Evolutionary conservation across 2,113 vertebrate species (phyloP).

Genomic region (Trachemys scripta): DNA sequence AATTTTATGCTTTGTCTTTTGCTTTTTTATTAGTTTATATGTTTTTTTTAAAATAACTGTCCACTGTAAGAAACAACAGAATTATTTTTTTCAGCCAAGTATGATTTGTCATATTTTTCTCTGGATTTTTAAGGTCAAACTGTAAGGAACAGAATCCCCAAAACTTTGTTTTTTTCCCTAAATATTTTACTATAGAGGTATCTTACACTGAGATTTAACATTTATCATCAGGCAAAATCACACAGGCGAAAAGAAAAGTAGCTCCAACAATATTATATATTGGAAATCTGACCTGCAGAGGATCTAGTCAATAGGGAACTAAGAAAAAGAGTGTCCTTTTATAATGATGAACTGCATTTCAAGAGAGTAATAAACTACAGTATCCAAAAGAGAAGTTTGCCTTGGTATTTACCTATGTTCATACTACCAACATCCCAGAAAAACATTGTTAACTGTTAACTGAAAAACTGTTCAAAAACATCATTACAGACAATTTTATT

Average conservation of each 20-base stretch:
- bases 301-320: background rate
- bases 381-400: background rate
- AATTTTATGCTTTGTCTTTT: background rate
- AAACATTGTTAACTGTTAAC: background rate
- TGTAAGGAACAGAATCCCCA: background rate
- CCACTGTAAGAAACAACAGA: background rate
- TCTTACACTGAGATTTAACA: background rate
- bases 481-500: background rate
- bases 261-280: background rate
- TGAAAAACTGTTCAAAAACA: background rate
- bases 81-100: background rate
- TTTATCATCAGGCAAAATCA: background rate
- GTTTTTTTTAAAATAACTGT: constrained; percentile 17
- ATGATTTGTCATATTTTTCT: background rate
- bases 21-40: background rate
- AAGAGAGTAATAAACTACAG: background rate
- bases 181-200: background rate
- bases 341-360: background rate
- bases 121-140: background rate
- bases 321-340: background rate
- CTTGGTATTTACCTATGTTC: background rate
- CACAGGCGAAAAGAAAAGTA: background rate
- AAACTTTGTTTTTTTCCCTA: background rate
- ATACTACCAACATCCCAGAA: background rate
- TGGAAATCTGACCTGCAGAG: background rate